Base-by-base conservation (phyloP, 2,888 invertebrate species). In the Cactoblastis cactorum region DNA sequence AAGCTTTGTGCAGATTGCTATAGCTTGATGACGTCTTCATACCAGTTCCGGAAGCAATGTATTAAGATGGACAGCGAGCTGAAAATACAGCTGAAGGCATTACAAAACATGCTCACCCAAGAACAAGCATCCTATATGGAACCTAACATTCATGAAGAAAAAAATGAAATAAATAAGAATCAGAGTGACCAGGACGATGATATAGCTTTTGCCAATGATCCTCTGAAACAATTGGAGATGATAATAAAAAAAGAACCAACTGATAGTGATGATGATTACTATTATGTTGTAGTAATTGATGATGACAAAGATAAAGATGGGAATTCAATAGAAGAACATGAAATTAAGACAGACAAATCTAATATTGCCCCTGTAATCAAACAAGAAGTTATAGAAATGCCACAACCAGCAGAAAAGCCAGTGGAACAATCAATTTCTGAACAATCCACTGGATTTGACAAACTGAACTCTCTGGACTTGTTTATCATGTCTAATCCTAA, bases 261-360 rank as follows among this genome's bases (percentile, higher is more conserved):
- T 28, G 89, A 89, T 41, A 81, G 77, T 62, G 89, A 89, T 59
- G 90, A 90, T 70, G 89, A 90, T 59, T 84, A 65, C 46, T 90
- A 88, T 52, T 89, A 89, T 62, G 88, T 90, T 2, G 72, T 90
- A 17, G 88, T 90, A 1, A 86, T 90, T 53, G 83, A 89, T 63
- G 81, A 86, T 47, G 74, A 80, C 32, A 67, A 73, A 51, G 55
- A 68, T 33, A 58, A 62, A 49, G 57, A 64, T 19, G 59, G 64
- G 12, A 55, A 54, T 51, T 37, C 57, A 38, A 37, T 49, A 18
- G 54, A 61, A 38, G 43, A 55, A 24, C 49, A 15, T 33, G 12
- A n/a, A n/a, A n/a, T n/a, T n/a, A n/a, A n/a, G n/a, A n/a, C 2
- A 2, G 17, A 54, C 9, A 45, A 48, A 8, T 37, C 50, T 33